Base-by-base conservation (phyloP, 2,113 vertebrate genomes). In the Tupaia chinensis region DNA sequence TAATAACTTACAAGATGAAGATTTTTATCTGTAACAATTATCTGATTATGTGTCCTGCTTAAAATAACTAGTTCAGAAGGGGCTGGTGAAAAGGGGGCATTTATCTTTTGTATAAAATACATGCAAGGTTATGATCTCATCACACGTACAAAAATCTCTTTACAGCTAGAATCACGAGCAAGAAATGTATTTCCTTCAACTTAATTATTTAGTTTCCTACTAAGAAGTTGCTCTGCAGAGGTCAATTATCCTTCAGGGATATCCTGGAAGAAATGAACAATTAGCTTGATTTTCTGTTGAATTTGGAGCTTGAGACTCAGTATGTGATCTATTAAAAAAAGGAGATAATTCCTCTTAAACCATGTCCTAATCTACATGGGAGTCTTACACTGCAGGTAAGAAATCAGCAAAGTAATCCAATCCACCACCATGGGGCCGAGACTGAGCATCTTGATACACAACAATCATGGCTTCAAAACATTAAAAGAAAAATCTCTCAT, bases 241-340 rank as follows among this genome's bases (percentile, higher is more conserved):
- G 82, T 98, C 94, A 96, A 98, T 99, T 98, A 98, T 97, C 97
- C 97, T 98, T 99, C 96, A 98, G 98, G 97, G 98, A 98, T 98
- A 95, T 97, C 98, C 98, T 98, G 98, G 98, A 98, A 98, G 97
- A 98, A 98, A 97, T 98, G 96, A 99, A 98, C 98, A 99, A 98
- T 98, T 98, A 98, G 95, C 98, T 98, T 98, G 98, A 98, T 98
- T 99, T 99, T 98, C 97, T 98, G 97, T 99, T 98, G 98, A 98
- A 98, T 98, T 98, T 98, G 97, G 97, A 98, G 97, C 97, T 98
- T 97, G 97, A 98, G 96, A 95, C 98, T 98, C 98, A 97, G 98
- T 98, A 94, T 98, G 98, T 92, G 96, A 98, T 98, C 98, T 99
- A 98, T 98, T 99, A 96, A 97, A 98, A 98, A 97, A 98, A 98